These are phyloP conservation scores for Cinclus mexicanus DNA, from an alignment of 2,113 vertebrate genomes.

Conservation along the genomic window DNA sequence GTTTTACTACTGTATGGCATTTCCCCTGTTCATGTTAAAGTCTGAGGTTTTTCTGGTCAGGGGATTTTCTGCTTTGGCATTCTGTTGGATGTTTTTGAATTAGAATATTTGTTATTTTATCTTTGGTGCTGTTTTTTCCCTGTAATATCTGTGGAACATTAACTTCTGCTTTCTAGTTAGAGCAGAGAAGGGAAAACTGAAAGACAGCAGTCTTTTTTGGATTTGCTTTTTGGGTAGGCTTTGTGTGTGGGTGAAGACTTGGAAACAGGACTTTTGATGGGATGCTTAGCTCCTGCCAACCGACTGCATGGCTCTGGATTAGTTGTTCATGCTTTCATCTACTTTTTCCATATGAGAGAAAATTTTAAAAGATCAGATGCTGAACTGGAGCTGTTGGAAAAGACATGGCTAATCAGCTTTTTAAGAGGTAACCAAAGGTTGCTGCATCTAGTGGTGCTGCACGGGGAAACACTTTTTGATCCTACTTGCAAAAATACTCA, in stretches of 20 bases:
- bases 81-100: not conserved
- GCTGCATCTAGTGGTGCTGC: not conserved
- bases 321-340: not conserved
- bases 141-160: constrained; percentile 2
- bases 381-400: not conserved
- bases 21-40: not conserved
- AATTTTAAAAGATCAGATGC: not conserved
- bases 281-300: not conserved
- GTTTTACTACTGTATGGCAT: not conserved
- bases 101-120: not conserved
- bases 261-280: not conserved
- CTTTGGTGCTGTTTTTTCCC: not conserved
- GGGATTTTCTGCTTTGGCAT: not conserved
- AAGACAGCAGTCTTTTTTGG: not conserved
- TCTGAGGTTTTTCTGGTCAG: not conserved
- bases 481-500: not conserved
- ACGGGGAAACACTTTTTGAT: not conserved
- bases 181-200: not conserved
- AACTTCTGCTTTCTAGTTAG: not conserved
- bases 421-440: not conserved
- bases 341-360: not conserved
- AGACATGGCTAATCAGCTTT: not conserved
- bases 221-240: not conserved
- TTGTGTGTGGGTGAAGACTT: not conserved
- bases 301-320: not conserved